phyloP scores from a whole-genome alignment of 2,113 vertebrate species.

The Upupa epops region DNA sequence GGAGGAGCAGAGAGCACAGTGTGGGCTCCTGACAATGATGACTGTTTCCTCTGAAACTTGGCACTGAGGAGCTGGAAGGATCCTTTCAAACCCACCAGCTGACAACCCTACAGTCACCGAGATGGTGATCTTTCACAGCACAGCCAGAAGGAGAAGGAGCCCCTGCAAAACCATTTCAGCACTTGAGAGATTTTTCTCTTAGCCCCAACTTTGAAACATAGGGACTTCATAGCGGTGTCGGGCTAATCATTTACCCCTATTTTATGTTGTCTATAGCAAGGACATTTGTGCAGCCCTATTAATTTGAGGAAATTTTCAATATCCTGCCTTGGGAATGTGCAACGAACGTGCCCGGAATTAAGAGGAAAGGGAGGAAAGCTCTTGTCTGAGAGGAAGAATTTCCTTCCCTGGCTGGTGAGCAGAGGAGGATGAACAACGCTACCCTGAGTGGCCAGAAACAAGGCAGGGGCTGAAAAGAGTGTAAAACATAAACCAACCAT shows the following conservation, averaged over 20 bases:
- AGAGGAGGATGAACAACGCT: slow-evolving; percentile 27
- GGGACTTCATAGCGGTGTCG: not conserved
- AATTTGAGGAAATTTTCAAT: not conserved
- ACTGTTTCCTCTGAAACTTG: not conserved
- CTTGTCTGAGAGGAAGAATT: slow-evolving; percentile 32
- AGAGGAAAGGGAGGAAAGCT: slow-evolving; percentile 50
- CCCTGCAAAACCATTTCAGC: not conserved
- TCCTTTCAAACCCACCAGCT: not conserved
- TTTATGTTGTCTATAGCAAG: not conserved
- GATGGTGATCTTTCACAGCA: not conserved
- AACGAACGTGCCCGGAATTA: not conserved
- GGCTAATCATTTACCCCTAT: not conserved
- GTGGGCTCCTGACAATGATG: not conserved
- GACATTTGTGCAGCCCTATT: not conserved
- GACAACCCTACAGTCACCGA: not conserved
- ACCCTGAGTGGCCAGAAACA: slow-evolving; percentile 45
- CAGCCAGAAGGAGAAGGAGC: not conserved
- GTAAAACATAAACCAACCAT: slow-evolving; percentile 52
- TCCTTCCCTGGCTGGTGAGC: not conserved
- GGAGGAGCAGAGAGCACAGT: accelerated
- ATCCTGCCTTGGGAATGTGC: slow-evolving; percentile 8
- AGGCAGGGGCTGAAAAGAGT: slow-evolving; percentile 18
- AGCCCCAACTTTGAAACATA: not conserved
- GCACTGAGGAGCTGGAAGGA: not conserved
- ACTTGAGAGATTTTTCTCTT: not conserved